Conservation (phyloP, 2,797 vertebrate genomes). For the Adelosebastes latens region DNA sequence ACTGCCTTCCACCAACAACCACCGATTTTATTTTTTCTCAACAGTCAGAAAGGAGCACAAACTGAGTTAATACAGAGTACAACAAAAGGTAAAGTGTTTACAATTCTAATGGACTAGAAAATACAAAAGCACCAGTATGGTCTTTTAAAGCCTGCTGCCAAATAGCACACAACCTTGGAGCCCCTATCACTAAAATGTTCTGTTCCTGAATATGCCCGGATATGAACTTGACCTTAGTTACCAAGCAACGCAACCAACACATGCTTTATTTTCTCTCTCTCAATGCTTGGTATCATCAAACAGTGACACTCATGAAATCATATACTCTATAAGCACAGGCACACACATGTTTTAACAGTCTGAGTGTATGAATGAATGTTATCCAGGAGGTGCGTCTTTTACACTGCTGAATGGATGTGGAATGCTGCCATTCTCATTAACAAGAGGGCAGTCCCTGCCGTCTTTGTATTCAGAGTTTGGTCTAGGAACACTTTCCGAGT, state of each 20-base stretch:
- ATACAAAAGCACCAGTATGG: not conserved
- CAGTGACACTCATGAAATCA: not conserved
- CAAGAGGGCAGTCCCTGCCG: slow-evolving; percentile 35
- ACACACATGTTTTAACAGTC: not conserved
- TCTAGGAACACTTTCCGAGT: slow-evolving; percentile 61
- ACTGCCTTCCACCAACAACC: not conserved
- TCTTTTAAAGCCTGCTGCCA: slow-evolving; percentile 23
- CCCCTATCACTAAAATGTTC: slow-evolving; percentile 20
- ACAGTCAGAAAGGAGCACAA: not conserved
- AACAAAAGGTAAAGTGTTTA: slow-evolving; percentile 1
- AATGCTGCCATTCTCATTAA: slow-evolving; percentile 58
- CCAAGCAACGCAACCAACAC: slow-evolving; percentile 50
- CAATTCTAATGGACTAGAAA: not conserved
- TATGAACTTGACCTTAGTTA: slow-evolving; percentile 58
- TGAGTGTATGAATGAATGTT: slow-evolving; percentile 12
- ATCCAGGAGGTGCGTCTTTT: slow-evolving; percentile 14
- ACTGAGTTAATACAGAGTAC: not conserved
- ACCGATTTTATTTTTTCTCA: not conserved
- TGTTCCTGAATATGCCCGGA: slow-evolving; percentile 43
- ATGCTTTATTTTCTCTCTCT: slow-evolving; percentile 37
- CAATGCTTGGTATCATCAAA: slow-evolving; percentile 11
- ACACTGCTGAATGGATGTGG: slow-evolving; percentile 49
- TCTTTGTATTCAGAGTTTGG: slow-evolving; percentile 61
- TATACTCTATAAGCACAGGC: not conserved
- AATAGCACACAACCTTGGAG: slow-evolving; percentile 22